Evolutionary conservation across 2,113 vertebrate species (phyloP), one percentile per base, ranked within the genome.

Genomic region (Lagenorhynchus albirostris): DNA sequence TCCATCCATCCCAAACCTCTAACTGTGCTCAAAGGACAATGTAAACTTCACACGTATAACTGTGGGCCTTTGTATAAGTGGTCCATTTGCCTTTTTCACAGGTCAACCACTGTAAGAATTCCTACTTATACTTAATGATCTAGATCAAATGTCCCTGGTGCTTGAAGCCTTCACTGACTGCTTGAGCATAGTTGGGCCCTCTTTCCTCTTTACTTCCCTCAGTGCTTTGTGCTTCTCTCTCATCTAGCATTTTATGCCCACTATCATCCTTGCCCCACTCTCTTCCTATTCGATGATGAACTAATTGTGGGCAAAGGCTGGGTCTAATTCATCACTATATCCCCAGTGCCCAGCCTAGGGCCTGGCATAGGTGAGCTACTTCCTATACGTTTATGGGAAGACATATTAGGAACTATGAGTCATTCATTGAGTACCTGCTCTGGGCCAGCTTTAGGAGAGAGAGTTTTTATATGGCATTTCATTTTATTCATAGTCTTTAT

Each of bases 401-500:
- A 88, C 12, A 71, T 8, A 65, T 67, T 92, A 80, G 6, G 10
- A 21, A 36, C 13, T 47, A n/a, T 71, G 68, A 33, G 55, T 79
- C 41, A 67, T 97, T 87, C 25, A 81, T 0, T 31, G 31, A 82
- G 20, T 2, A 62, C 15, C 4, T 95, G 12, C 6, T 94, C 38
- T 90, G 50, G 55, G 29, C 53, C 26, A 89, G 21, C 50, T 89
- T 85, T 94, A 36, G 58, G 29, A 90, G n/a, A n/a, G 31, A 89
- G 76, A 21, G 20, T 29, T 94, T 87, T 88, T 76, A 41, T 70
- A 31, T 50, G 76, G 68, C 13, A 58, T 58, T 50, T 83, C n/a
- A 94, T 92, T 90, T 89, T 13, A 86, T 86, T 95, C 41, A 92
- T 90, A 55, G 55, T 26, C 93, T 90, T 88, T 76, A 38, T 70